Evolutionary conservation across 2,888 invertebrate genomes (phyloP).

Genomic region (Beris morrisii): DNA sequence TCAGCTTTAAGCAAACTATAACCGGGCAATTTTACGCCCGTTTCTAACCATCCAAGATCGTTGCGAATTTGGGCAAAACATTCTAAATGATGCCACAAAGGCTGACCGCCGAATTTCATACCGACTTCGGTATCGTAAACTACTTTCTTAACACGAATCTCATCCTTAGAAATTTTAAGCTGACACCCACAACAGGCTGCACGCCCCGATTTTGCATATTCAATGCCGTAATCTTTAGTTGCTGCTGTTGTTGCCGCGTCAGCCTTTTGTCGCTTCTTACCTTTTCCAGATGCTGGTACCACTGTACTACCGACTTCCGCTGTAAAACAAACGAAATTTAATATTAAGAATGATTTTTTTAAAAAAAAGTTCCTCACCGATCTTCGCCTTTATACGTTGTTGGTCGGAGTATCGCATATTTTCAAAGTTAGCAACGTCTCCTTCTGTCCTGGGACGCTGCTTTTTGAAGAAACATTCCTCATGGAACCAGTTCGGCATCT

Average conservation of each 20-base stretch:
- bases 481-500: constrained; percentile 87
- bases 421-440: constrained; percentile 80
- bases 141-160: constrained; percentile 78
- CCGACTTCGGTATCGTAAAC: constrained; percentile 82
- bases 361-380: constrained; percentile 60
- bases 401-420: constrained; percentile 83
- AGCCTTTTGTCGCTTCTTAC: constrained; percentile 60
- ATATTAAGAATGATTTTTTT: background rate
- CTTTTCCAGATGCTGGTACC: constrained; percentile 51
- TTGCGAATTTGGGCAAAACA: constrained; percentile 79
- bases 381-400: constrained; percentile 67
- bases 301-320: constrained; percentile 39
- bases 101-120: constrained; percentile 78
- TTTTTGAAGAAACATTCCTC: constrained; percentile 82
- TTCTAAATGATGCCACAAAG: constrained; percentile 88
- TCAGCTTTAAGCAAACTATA: constrained; percentile 68
- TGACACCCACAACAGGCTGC: constrained; percentile 83
- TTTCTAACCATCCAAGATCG: constrained; percentile 72
- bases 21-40: constrained; percentile 76
- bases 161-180: constrained; percentile 75
- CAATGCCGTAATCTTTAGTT: constrained; percentile 71
- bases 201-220: constrained; percentile 84
- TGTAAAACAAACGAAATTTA: constrained; percentile 18
- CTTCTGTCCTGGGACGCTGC: constrained; percentile 70
- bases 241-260: constrained; percentile 49